A percentile compares a stretch with the other conserved stretches of the same genome.
phyloP scores from a whole-genome alignment of 1,140 invertebrate species.

The Nasonia longicornis region DNA sequence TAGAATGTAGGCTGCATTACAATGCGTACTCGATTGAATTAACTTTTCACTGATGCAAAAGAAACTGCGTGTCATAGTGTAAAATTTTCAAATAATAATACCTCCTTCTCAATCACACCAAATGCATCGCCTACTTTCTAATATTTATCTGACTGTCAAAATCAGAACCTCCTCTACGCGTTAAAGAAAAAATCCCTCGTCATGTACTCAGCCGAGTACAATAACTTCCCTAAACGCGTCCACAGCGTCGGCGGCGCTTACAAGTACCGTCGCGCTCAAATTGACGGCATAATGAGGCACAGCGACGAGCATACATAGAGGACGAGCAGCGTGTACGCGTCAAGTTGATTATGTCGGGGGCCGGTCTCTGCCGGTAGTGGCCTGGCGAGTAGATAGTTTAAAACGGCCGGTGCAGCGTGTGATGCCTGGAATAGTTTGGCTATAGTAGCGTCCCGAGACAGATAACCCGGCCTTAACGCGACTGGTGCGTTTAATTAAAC shows the following conservation, averaged over 20 bases:
- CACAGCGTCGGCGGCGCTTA: not conserved
- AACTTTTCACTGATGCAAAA: no score
- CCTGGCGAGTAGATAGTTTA: constrained; percentile 11
- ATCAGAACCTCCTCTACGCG: not conserved
- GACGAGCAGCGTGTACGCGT: not conserved
- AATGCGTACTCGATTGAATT: no score
- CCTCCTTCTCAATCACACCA: no score
- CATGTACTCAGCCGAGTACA: not conserved
- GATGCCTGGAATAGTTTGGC: constrained; percentile 1
- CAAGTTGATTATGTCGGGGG: constrained; percentile 21
- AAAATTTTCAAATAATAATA: no score
- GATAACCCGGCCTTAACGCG: constrained; percentile 10
- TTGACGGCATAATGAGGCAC: not conserved
- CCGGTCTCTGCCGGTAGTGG: not conserved
- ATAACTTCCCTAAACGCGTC: not conserved
- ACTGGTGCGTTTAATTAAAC: constrained; percentile 29
- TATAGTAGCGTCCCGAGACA: not conserved
- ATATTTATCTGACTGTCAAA: not conserved
- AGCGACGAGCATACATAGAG: not conserved
- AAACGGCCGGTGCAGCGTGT: not conserved
- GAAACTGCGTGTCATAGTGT: no score
- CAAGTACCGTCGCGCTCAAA: not conserved
- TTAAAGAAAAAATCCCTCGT: not conserved
- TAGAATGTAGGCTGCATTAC: no score
- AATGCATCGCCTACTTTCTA: no score